Evolutionary conservation across 2,888 invertebrate species (phyloP), one percentile per base, ranked within the genome.

Genomic region (Biston betularia): DNA sequence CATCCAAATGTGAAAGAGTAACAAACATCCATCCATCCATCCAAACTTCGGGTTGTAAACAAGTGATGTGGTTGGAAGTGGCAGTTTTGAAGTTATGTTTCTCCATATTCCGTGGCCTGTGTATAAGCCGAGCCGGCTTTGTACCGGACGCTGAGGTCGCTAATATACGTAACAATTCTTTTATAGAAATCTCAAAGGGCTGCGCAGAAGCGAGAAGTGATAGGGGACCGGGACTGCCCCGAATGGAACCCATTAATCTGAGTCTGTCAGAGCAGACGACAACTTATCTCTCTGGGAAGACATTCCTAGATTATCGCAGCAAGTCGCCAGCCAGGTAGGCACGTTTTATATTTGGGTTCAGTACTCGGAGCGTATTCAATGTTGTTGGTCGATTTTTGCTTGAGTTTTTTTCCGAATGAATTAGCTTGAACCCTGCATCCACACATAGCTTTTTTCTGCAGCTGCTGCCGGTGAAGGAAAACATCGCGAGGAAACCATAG

Each of bases 191-290:
- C 72, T 75, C 74, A 70, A 71, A 72, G 75, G 75, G 68, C 68
- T 52, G 49, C 34, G 52, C 45, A 38, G 53, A 56, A 60, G 64
- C 62, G 67, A 64, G 69, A 74, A 74, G 71, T 71, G 72, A 72
- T 74, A 70, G 66, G 72, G 72, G 71, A 69, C 69, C 46, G 72
- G 72, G 71, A 69, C 69, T 50, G 65, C 40, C 52, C 70, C 71
- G 65, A 71, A 70, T 70, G 57, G 73, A 61, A 71, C 66, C 73
- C 76, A 76, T 76, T 76, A 75, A 76, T 76, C 74, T 70, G 65
- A 66, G 64, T 68, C 73, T 75, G 79, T 77, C 79, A 76, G 59
- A 66, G 60, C 64, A 69, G 76, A 56, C 71, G 80, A 76, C 80
- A 79, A 79, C 73, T 71, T 75, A 77, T 81, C 78, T 77, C 15